These are phyloP conservation scores for Cettia cetti DNA, from an alignment of 2,113 vertebrate genomes.

Conservation along the genomic window DNA sequence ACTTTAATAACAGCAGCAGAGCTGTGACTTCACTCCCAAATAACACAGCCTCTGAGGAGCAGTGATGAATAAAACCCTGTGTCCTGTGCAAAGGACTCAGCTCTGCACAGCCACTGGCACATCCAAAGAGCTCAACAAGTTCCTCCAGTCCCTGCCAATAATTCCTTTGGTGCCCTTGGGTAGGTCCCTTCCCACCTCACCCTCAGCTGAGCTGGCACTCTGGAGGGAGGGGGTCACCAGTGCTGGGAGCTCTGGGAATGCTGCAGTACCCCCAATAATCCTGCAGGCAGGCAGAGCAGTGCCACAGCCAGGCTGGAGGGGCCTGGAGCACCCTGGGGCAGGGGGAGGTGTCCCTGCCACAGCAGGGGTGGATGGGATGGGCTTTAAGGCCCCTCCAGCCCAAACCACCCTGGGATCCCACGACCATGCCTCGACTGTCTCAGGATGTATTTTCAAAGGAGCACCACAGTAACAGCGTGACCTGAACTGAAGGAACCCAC, in stretches of 20 bases:
- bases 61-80: rapidly evolving
- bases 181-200: not conserved
- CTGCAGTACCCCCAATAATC: too few relatives aligned
- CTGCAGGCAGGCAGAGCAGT: not conserved
- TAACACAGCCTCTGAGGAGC: not conserved
- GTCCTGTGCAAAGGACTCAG: rapidly evolving
- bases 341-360: not conserved
- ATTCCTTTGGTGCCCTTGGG: not conserved
- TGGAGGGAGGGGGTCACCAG: rapidly evolving
- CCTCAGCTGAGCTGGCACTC: rapidly evolving
- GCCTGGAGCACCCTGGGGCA: rapidly evolving
- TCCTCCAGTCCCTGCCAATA: not conserved
- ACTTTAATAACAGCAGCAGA: not conserved
- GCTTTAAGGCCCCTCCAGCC: not conserved
- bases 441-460: not conserved
- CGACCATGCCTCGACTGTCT: rapidly evolving
- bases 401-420: not conserved
- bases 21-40: not conserved
- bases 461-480: too few relatives aligned
- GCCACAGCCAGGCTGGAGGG: not conserved
- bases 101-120: not conserved
- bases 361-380: not conserved
- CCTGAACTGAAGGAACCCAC: not conserved
- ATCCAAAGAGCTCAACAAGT: not conserved
- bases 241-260: not conserved